Evolutionary conservation across 2,113 vertebrate genomes (phyloP), one percentile per base, ranked within the genome.

Genomic region (Elaphurus davidianus): DNA sequence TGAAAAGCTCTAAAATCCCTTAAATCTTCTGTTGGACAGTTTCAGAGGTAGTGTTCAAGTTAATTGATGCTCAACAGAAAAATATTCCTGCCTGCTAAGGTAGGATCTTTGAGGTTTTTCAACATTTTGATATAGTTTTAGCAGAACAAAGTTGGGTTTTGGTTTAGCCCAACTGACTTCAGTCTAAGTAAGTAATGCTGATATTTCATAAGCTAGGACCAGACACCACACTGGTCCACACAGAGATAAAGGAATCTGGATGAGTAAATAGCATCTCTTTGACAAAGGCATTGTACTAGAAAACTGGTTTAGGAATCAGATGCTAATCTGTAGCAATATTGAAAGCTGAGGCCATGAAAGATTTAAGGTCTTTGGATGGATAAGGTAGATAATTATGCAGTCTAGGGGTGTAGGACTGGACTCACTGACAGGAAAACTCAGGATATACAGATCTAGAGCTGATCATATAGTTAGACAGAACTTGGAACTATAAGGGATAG

Each of bases 21-120:
- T 96, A 94, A 89, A 91, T 93, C 17, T 91, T 91, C 92, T 90
- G 30, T 81, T 91, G 91, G 67, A 50, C 59, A 74, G 50, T 84
- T 97, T 92, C 91, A 93, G 54, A 86, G n/a, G 55, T 54, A 96
- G 67, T 87, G 27, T 93, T 93, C 71, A 97, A 97, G 36, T 93
- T 93, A 93, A 89, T 47, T 97, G 82, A 91, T 67, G 15, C 67
- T 76, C 54, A 93, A n/a, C 28, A 60, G 50, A 89, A 91, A 86
- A 90, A 91, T 36, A 96, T 33, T 57, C 62, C 59, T 93, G 17
- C 17, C 57, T 91, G 30, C 11, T 91, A 52, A 97, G 33, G 15
- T 9, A 95, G 43, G 83, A 89, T 28, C 33, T 50, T 28, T 90
- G 27, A 96, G 36, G 14, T 76, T 94, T 94, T 43, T 97, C 92